Evolutionary conservation across 2,113 vertebrate genomes (phyloP), one percentile per base, ranked within the genome.

Genomic region (Poeciliopsis turrubarensis): DNA sequence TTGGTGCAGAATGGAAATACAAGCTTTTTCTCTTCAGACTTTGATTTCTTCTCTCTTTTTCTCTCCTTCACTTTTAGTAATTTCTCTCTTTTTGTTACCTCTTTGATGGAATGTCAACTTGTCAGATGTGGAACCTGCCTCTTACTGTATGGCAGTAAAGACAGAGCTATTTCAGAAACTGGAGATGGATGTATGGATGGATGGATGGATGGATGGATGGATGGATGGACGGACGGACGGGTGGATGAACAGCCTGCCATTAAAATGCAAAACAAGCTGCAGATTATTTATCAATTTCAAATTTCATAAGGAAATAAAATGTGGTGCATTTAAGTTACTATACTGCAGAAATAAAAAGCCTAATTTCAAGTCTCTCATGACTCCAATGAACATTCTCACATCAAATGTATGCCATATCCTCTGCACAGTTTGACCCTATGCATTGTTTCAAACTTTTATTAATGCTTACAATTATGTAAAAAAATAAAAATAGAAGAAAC

Each of bases 191-290:
- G 32, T 7, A 34, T 34, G 32, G 32, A 34, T 34, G 32, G 34
- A 34, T 34, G 29, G 31, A 32, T 62, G 60, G 9, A 3, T 14
- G 2, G 57, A 62, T 7, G 51, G 51, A n/a, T 62, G 37, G 4
- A 13, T 14, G 2, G 70, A 30, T 30, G 34, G 34, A 32, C 7
- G 6, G 32, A 8, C 1, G 34, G 34, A 37, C 0, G 34, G 34
- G 0, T 37, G 34, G 13, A 37, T 37, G 10, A 9, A 8, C 47
- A 51, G 19, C 15, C 22, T 39, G 51, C 65, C 34, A 69, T 78
- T 83, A 77, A 64, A 80, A 77, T 75, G 19, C 62, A 70, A 64
- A 78, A 65, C 39, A 39, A 65, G 17, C 26, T 64, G 39, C 44
- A 29, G 27, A 2, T 25, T 51, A 29, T 31, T 69, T 51, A 77